Percentiles rank a stretch among this genome's conserved stretches.
Conservation (phyloP, 2,797 vertebrate genomes). For the Acanthornis magna region DNA sequence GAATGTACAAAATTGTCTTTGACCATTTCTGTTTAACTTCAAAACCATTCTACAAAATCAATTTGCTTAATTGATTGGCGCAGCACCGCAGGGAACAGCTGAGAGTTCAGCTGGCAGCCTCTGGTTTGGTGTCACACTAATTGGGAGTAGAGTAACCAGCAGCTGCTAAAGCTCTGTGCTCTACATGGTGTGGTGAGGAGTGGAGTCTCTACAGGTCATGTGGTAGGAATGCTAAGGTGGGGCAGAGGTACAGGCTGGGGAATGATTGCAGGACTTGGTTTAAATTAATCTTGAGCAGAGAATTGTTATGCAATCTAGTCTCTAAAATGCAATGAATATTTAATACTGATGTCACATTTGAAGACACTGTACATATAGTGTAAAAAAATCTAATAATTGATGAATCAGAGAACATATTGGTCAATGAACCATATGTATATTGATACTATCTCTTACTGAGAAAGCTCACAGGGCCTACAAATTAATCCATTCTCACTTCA, state of each 20-base stretch:
- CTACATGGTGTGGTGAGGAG: fast-evolving
- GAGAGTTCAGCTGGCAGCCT: neutral
- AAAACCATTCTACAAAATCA: neutral
- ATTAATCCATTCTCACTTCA: neutral
- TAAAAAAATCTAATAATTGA: neutral
- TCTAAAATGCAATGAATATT: neutral
- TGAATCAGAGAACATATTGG: neutral
- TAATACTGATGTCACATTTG: neutral
- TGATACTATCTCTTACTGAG: neutral
- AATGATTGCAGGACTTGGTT: neutral
- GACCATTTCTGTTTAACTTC: neutral
- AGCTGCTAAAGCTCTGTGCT: neutral
- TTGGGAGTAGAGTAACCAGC: neutral
- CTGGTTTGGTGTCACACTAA: neutral
- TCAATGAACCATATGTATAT: neutral
- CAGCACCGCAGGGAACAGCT: neutral
- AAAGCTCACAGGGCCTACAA: neutral
- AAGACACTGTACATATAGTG: neutral
- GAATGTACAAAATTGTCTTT: neutral
- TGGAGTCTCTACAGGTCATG: neutral
- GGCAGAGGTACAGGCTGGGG: neutral
- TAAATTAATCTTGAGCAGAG: neutral
- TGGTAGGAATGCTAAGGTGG: fast-evolving
- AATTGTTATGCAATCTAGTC: neutral
- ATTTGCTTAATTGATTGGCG: neutral